phyloP scores from a whole-genome alignment of 2,888 invertebrate genomes.

The Odontomyia ornata region DNA sequence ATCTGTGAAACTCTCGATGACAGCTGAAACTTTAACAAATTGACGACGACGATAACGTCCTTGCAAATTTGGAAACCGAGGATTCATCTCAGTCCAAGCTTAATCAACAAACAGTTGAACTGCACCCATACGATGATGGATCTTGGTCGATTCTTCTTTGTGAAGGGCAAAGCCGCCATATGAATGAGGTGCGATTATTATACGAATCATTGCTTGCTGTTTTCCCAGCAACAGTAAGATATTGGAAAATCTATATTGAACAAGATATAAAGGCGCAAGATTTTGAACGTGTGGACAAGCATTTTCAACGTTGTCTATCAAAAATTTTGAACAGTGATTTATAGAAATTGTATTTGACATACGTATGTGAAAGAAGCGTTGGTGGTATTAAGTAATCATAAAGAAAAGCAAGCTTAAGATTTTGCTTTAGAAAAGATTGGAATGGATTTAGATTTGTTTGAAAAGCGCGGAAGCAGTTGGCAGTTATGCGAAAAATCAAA shows the following conservation, averaged over 20 bases:
- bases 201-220: conserved; percentile 94
- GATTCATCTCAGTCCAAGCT: conserved; percentile 80
- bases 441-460: conserved; percentile 95
- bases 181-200: conserved; percentile 88
- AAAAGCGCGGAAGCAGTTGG: conserved; percentile 97
- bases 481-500: conserved; percentile 99
- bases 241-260: conserved; percentile 99
- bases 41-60: too few relatives aligned
- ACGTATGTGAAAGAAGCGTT: conserved; percentile 99
- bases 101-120: conserved; percentile 87
- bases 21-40: too few relatives aligned
- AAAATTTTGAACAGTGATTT: conserved; percentile 98
- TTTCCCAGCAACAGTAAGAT: conserved; percentile 96
- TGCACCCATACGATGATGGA: conserved; percentile 92
- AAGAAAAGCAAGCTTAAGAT: conserved; percentile 97
- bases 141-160: conserved; percentile 96
- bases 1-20: too few relatives aligned
- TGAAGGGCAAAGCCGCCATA: conserved; percentile 88
- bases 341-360: conserved; percentile 97
- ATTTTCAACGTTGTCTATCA: conserved; percentile 97
- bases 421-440: conserved; percentile 99
- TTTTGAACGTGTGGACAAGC: conserved; percentile 98
- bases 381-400: conserved; percentile 89
- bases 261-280: conserved; percentile 97
- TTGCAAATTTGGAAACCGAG: too few relatives aligned